Conservation (phyloP, 2,113 vertebrate genomes). For the Tyto alba region DNA sequence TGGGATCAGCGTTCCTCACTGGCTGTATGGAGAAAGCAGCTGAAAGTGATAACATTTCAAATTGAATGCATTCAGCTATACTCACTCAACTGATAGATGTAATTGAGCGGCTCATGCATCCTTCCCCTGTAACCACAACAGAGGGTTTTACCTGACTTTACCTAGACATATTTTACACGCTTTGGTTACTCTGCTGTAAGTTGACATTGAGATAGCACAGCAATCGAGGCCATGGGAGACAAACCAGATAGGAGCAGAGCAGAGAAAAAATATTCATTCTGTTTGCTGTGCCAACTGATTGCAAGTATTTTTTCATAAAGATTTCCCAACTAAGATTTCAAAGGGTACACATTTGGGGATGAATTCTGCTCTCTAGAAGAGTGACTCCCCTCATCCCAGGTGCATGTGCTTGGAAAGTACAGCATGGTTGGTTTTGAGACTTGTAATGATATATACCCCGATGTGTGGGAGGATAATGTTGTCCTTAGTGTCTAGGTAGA, state of each 20-base stretch:
- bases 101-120: rapidly evolving
- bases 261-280: rapidly evolving
- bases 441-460: rapidly evolving
- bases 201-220: background rate
- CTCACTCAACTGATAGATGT: background rate
- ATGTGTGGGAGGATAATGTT: background rate
- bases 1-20: background rate
- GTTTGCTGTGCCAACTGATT: background rate
- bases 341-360: background rate
- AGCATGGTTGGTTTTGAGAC: background rate
- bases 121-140: background rate
- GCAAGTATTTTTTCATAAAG: background rate
- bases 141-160: background rate
- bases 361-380: background rate
- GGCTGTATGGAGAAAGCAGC: background rate
- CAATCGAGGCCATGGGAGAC: background rate
- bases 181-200: background rate
- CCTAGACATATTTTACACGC: background rate
- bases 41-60: background rate
- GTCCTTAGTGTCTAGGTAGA: background rate
- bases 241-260: background rate
- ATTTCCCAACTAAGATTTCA: background rate
- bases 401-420: background rate
- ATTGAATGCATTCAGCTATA: background rate
- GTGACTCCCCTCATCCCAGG: background rate